Percentiles rank a stretch among this genome's conserved stretches.
Conservation (phyloP, 2,888 invertebrate genomes). For the Phyllotreta striolata region DNA sequence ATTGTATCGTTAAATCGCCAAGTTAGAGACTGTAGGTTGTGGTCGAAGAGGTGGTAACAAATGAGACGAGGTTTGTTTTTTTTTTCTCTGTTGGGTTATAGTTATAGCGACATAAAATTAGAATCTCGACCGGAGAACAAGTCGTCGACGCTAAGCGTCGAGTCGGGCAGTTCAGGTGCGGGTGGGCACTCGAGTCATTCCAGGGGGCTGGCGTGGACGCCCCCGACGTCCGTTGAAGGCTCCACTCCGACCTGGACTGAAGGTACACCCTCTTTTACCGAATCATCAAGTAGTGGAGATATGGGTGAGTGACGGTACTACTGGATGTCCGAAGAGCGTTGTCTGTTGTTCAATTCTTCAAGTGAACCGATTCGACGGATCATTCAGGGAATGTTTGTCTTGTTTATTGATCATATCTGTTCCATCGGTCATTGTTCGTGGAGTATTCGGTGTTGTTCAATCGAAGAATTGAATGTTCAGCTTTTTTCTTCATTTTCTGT, state of each 20-base stretch:
- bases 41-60: neutral
- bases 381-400: neutral
- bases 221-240: slow-evolving; percentile 85
- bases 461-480: no score
- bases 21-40: neutral
- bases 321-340: slow-evolving; percentile 18
- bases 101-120: slow-evolving; percentile 77
- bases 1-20: no score
- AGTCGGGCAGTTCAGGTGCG: slow-evolving; percentile 65
- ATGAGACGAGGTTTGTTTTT: slow-evolving; percentile 13
- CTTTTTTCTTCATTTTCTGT: no score
- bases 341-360: neutral
- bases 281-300: slow-evolving; percentile 93
- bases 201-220: slow-evolving; percentile 78
- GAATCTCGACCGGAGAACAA: slow-evolving; percentile 69
- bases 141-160: slow-evolving; percentile 70
- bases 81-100: slow-evolving; percentile 50
- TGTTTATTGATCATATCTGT: no score
- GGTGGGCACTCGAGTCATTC: slow-evolving; percentile 62
- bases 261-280: slow-evolving; percentile 96
- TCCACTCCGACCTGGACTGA: slow-evolving; percentile 98
- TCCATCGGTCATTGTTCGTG: no score
- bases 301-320: slow-evolving; percentile 70
- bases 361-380: neutral
- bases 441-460: no score